Evolutionary conservation across 2,888 invertebrate species (phyloP).

Genomic region (Sturmia bella): DNA sequence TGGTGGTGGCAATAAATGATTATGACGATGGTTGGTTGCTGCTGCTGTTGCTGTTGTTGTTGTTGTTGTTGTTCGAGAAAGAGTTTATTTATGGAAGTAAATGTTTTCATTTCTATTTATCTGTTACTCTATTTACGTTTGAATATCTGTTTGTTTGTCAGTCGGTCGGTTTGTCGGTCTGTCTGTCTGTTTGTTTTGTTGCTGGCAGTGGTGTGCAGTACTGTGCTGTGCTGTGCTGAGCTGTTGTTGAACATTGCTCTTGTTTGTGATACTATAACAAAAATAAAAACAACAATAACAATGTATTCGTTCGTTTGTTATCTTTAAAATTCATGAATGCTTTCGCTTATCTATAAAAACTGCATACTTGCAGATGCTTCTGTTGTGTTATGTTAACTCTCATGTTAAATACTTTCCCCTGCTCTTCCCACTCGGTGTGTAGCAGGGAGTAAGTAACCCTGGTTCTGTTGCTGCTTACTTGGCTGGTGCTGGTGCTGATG

Average conservation of each 20-base stretch:
- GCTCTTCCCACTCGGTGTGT: background rate
- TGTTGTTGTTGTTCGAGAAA: conserved; percentile 22
- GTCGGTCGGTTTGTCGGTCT: conserved; percentile 12
- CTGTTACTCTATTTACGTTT: conserved; percentile 58
- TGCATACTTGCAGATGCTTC: conserved; percentile 79
- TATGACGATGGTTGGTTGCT: conserved; percentile 1
- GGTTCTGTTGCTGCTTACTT: conserved; percentile 8
- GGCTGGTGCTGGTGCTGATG: conserved; percentile 39
- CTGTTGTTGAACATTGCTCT: conserved; percentile 55
- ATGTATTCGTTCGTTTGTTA: conserved; percentile 71
- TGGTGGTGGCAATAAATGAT: conserved; percentile 12
- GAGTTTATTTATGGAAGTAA: conserved; percentile 13
- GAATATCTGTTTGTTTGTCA: conserved; percentile 31
- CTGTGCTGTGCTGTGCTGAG: too few species aligned
- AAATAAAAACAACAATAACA: conserved; percentile 60
- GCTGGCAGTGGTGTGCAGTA: too few species aligned
- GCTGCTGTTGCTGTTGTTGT: conserved; percentile 1
- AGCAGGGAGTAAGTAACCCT: background rate
- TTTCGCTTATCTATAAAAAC: conserved; percentile 78
- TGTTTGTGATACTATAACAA: conserved; percentile 59
- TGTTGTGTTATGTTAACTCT: conserved; percentile 63
- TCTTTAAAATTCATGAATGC: conserved; percentile 80
- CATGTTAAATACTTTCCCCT: conserved; percentile 41
- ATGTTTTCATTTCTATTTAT: conserved; percentile 33
- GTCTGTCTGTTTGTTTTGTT: conserved; percentile 25